Percentiles rank a stretch among this genome's conserved stretches.
Conservation (phyloP, 1,140 invertebrate species). For the Mesaphorura yosii region DNA sequence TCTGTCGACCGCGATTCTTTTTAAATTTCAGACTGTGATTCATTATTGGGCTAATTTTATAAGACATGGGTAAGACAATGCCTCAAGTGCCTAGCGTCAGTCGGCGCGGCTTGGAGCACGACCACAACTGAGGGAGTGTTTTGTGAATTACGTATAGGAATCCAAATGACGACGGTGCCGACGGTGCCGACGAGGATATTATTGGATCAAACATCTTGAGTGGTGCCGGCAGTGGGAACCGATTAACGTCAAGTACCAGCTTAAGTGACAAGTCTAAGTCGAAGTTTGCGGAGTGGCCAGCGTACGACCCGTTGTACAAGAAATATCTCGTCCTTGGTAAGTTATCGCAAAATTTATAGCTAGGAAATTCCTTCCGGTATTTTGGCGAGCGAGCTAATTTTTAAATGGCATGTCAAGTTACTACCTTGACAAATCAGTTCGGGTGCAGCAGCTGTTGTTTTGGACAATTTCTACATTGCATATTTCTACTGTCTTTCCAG, state of each 20-base stretch:
- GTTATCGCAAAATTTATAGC: conserved; percentile 23
- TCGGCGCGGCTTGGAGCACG: not conserved
- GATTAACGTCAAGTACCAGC: conserved; percentile 3
- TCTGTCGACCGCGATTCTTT: too few species aligned
- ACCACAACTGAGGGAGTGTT: not conserved
- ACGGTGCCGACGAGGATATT: conserved; percentile 22
- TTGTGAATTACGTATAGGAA: conserved; percentile 50
- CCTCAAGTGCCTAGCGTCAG: conserved; percentile 5
- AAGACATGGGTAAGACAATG: conserved; percentile 71
- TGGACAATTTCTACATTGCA: not conserved
- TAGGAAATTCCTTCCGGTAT: not conserved
- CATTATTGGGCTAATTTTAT: conserved; percentile 95
- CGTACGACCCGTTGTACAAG: conserved; percentile 81
- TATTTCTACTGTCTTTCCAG: too few species aligned
- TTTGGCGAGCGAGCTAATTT: too few species aligned
- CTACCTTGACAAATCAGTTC: not conserved
- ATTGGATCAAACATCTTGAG: conserved; percentile 11
- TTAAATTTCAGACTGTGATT: too few species aligned
- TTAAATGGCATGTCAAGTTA: not conserved
- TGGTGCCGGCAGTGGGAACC: conserved; percentile 12
- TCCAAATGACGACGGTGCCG: conserved; percentile 58
- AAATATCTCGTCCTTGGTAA: conserved; percentile 80
- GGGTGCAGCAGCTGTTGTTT: not conserved
- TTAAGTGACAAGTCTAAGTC: conserved; percentile 24
- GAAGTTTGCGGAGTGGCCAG: conserved; percentile 64